phyloP scores from a whole-genome alignment of 35 echinoderm and acorn worm genomes.

The Ophiothrix spiculata region DNA sequence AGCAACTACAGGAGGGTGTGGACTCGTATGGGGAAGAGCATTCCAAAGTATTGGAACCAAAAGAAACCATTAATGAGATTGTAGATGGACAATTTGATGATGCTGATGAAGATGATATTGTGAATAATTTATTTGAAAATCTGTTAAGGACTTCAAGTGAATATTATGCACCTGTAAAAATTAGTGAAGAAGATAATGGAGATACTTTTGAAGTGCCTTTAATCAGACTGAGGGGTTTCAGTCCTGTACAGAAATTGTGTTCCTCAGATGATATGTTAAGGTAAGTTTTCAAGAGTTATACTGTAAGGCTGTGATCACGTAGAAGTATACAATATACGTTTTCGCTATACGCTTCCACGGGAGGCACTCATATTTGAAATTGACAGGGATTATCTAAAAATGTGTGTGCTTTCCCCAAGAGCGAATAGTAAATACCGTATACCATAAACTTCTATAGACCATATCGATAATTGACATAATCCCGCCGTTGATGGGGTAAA shows the following conservation, averaged over 20 bases:
- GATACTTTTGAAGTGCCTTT: slow-evolving; percentile 16
- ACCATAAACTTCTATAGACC: no score
- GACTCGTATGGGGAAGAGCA: neutral
- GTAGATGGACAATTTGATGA: slow-evolving; percentile 21
- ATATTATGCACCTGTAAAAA: neutral
- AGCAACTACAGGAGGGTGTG: neutral
- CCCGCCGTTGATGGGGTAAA: no score
- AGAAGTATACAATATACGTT: no score
- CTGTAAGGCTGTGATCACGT: no score
- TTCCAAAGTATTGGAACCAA: no score
- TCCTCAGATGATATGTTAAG: neutral
- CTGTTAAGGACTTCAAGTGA: neutral
- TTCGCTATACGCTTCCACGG: no score
- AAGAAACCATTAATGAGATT: neutral
- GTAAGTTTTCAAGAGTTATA: no score
- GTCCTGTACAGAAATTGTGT: neutral
- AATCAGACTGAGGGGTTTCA: neutral
- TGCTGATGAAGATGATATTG: neutral
- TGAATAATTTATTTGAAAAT: neutral
- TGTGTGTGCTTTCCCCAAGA: no score
- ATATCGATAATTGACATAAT: no score
- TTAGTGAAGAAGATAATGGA: slow-evolving; percentile 4
- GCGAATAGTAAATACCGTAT: no score
- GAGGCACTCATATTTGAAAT: no score
- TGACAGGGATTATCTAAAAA: no score